Conservation (phyloP, 2,888 invertebrate genomes). For the Synergus umbraculus region DNA sequence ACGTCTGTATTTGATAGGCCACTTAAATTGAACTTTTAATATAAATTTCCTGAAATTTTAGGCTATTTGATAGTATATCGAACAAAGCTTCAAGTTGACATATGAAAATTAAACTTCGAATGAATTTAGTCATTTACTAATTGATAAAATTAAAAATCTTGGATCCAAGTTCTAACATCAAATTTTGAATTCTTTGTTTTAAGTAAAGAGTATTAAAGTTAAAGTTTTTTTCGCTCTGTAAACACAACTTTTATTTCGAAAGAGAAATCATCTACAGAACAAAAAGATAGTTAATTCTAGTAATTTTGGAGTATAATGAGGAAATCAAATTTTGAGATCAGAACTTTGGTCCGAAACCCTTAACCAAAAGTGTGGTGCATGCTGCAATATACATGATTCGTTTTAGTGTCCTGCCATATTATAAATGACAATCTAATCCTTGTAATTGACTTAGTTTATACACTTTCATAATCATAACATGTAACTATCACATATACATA, state of each 20-base stretch:
- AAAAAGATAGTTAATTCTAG: no score
- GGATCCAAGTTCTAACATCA: no score
- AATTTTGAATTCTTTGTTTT: no score
- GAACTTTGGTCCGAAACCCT: no score
- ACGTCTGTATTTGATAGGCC: constrained; percentile 35
- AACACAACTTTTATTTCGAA: no score
- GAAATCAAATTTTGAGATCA: no score
- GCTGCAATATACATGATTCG: constrained; percentile 35
- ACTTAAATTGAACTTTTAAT: constrained; percentile 21
- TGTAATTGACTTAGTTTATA: constrained; percentile 67
- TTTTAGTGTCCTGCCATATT: constrained; percentile 29
- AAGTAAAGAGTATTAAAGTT: no score
- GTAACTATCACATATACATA: constrained; percentile 36
- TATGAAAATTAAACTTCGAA: constrained; percentile 14
- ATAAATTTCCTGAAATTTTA: neutral
- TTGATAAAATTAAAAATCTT: neutral
- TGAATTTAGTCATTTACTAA: constrained; percentile 18
- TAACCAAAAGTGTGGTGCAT: constrained; percentile 20
- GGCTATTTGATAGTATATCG: neutral
- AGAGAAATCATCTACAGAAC: no score
- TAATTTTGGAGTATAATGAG: no score
- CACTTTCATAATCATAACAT: constrained; percentile 53
- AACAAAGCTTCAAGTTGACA: neutral
- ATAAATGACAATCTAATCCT: constrained; percentile 33
- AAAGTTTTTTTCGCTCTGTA: no score